Base-by-base conservation (phyloP, 1,140 invertebrate species). In the Halesus radiatus region DNA sequence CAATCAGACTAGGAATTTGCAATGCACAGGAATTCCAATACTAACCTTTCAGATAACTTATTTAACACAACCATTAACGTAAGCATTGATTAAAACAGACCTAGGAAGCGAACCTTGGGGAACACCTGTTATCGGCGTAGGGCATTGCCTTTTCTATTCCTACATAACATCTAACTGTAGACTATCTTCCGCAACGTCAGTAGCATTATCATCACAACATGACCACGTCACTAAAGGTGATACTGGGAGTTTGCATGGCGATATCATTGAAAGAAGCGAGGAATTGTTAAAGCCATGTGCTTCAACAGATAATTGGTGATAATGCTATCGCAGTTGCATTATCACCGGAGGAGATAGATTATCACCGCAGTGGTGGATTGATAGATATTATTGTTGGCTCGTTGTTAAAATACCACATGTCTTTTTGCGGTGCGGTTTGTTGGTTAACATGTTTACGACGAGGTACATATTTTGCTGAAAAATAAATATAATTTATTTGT, bases 351-450 rank as follows among this genome's bases (percentile, higher is more conserved):
- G 3, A 18, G n/a, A n/a, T 23, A 60, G 4, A 7, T 13, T 60
- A 20, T 23, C 23, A 60, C 56, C 56, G 56, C 56, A 60, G 56
- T 60, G 56, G 18, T 18, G 56, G 3, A 60, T 60, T 60, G 56
- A 13, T 45, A 10, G 10, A 45, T 45, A 45, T 45, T 45, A 13
- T 45, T 45, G 8, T 60, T 60, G 20, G 23, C 20, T 60, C 56
- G 56, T 60, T 60, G 18, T 60, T 60, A 20, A 60, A 60, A 60
- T 60, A 60, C 56, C 56, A 60, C 56, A 60, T 8, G 22, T 7
- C 10, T 15, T 10, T 45, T 60, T 60, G 56, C 56, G 56, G 56
- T 60, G 56, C 6, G 56, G 56, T 60, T 60, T 60, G 20, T 10
- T 20, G 56, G 56, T 1, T 60, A 45, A 45, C 37, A 13, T 45